Evolutionary conservation across 1,140 invertebrate genomes (phyloP).

Genomic region (Ericerus pela): DNA sequence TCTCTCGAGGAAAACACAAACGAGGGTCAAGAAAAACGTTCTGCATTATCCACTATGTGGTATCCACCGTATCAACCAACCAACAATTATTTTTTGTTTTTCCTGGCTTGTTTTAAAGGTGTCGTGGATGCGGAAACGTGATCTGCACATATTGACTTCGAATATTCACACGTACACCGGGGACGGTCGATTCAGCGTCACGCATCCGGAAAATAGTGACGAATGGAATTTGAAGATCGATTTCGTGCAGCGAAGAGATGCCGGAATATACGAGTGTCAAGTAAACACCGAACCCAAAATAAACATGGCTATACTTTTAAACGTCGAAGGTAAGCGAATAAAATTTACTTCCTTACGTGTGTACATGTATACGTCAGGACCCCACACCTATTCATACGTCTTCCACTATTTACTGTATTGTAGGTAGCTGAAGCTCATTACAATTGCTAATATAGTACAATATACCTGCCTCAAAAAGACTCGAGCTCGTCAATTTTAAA

Average conservation of each 20-base stretch:
- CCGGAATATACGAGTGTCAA: conserved; percentile 74
- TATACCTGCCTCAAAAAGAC: no score
- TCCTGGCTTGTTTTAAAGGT: conserved; percentile 38
- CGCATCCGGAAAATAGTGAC: conserved; percentile 68
- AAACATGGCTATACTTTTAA: conserved; percentile 27
- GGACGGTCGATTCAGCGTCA: conserved; percentile 66
- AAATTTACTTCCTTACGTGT: not conserved
- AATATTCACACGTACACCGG: conserved; percentile 75
- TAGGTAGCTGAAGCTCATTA: no score
- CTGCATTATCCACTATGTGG: no score
- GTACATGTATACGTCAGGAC: no score
- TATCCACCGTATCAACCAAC: no score
- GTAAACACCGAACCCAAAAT: conserved; percentile 38
- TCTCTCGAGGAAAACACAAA: no score
- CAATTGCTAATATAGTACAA: not conserved
- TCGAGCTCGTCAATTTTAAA: no score
- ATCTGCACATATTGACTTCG: conserved; percentile 76
- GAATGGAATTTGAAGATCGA: conserved; percentile 83
- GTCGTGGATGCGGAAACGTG: conserved; percentile 80
- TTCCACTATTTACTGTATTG: no score
- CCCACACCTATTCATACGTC: no score
- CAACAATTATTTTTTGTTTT: no score
- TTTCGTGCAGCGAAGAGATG: conserved; percentile 70
- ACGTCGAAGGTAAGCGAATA: conserved; percentile 26
- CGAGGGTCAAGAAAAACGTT: no score